A percentile compares a stretch with the other conserved stretches of the same genome.
These are phyloP conservation scores for Lagria hirta DNA, from an alignment of 2,888 invertebrate genomes.

Conservation along the genomic window DNA sequence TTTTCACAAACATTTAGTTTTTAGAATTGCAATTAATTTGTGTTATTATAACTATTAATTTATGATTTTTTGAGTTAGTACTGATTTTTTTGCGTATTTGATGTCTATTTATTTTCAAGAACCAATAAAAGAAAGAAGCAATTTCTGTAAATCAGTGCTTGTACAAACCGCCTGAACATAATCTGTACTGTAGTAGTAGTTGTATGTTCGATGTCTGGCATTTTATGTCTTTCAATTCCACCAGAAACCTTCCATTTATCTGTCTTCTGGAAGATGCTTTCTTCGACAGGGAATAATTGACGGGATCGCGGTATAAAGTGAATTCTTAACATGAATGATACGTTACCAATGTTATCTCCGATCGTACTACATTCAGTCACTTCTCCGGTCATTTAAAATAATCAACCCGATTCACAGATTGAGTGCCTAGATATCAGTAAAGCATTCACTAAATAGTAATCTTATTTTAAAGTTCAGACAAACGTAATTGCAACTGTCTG, in stretches of 20 bases:
- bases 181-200: no score
- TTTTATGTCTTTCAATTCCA: constrained; percentile 26
- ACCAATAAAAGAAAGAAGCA: no score
- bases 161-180: no score
- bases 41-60: no score
- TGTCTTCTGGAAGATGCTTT: constrained; percentile 24
- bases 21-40: no score
- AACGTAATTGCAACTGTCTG: background rate
- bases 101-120: no score
- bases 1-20: no score
- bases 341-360: constrained; percentile 39
- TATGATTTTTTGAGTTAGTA: no score
- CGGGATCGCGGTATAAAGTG: constrained; percentile 49
- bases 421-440: constrained; percentile 27
- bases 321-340: constrained; percentile 49
- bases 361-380: constrained; percentile 32
- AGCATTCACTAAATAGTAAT: constrained; percentile 12
- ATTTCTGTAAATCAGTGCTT: no score
- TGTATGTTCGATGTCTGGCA: background rate
- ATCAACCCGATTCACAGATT: constrained; percentile 32
- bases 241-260: constrained; percentile 27
- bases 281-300: constrained; percentile 50
- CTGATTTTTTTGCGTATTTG: no score
- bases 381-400: constrained; percentile 33
- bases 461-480: background rate